Evolutionary conservation across 1,140 invertebrate species (phyloP).

Genomic region (Papilio machaon): DNA sequence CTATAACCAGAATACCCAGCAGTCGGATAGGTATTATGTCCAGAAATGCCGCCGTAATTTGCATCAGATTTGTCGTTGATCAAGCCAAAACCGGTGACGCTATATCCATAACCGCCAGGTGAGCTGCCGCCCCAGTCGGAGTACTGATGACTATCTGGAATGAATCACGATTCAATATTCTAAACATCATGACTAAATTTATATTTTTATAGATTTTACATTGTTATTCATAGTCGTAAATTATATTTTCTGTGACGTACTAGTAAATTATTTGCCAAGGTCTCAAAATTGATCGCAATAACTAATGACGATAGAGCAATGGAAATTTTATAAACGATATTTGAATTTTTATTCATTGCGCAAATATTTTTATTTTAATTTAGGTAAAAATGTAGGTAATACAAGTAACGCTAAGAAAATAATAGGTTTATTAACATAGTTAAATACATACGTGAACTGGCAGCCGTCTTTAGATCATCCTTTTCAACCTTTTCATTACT

Average conservation of each 20-base stretch:
- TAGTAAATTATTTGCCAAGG: not conserved
- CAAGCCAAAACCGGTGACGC: conserved; percentile 60
- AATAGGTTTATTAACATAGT: not conserved
- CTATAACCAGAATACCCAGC: conserved; percentile 36
- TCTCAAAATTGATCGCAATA: not conserved
- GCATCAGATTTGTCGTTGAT: conserved; percentile 51
- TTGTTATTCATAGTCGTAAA: not conserved
- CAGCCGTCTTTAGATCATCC: conserved; percentile 54
- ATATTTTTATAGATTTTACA: not conserved
- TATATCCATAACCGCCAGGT: conserved; percentile 56
- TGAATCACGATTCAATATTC: no score
- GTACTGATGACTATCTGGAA: conserved; percentile 62
- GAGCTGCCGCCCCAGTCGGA: conserved; percentile 57
- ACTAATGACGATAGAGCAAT: not conserved
- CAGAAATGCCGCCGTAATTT: conserved; percentile 40
- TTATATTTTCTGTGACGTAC: not conserved
- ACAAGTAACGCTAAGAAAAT: no score
- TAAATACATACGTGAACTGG: conserved; percentile 55
- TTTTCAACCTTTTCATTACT: conserved; percentile 43
- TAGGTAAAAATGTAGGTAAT: no score
- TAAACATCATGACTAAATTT: no score
- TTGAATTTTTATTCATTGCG: not conserved
- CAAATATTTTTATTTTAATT: no score
- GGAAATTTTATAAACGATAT: not conserved
- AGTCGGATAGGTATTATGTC: conserved; percentile 39